Conservation (phyloP, 2,888 invertebrate genomes). For the Clanis bilineata region DNA sequence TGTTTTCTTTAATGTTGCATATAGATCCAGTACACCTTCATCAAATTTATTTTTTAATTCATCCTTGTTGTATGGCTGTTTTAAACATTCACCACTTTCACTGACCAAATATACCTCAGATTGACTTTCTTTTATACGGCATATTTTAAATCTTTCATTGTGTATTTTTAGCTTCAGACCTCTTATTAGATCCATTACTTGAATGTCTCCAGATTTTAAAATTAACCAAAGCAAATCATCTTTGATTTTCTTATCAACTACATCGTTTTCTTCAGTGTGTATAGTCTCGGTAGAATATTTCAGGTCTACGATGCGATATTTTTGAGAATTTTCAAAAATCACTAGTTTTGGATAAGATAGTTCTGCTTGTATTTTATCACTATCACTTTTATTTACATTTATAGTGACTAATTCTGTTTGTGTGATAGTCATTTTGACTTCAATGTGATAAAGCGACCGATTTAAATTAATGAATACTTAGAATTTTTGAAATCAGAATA, state of each 20-base stretch:
- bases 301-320: conserved; percentile 44
- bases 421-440: conserved; percentile 30
- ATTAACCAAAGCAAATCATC: conserved; percentile 59
- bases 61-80: conserved; percentile 36
- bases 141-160: conserved; percentile 52
- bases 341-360: conserved; percentile 59
- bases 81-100: conserved; percentile 60
- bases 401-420: conserved; percentile 29
- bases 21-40: conserved; percentile 38
- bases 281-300: conserved; percentile 23
- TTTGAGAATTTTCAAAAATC: conserved; percentile 43
- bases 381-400: conserved; percentile 23
- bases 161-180: conserved; percentile 45
- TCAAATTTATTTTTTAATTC: conserved; percentile 44
- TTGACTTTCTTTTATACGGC: conserved; percentile 38
- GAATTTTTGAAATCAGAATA: too few species aligned
- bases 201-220: conserved; percentile 53
- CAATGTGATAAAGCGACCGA: background rate
- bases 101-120: conserved; percentile 51
- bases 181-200: conserved; percentile 46
- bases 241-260: conserved; percentile 47
- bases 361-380: conserved; percentile 38
- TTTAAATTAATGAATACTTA: too few species aligned
- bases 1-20: conserved; percentile 45
- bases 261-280: conserved; percentile 42